Evolutionary conservation across 1,140 invertebrate species (phyloP).

Genomic region (Bombus haemorrhoidalis): DNA sequence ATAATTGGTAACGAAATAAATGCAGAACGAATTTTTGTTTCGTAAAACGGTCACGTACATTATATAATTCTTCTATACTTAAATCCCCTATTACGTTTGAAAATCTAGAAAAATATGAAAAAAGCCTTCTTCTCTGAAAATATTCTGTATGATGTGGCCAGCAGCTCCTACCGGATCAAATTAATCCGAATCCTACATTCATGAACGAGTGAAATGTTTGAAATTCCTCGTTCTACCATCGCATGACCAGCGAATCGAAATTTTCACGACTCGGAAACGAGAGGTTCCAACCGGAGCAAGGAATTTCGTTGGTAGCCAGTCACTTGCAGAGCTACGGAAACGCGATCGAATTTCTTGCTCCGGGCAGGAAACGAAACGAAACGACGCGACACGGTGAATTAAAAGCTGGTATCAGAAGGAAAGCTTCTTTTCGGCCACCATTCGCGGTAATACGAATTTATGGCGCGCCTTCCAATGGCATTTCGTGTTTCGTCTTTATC

Average conservation of each 20-base stretch:
- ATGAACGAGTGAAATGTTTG: background rate
- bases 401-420: background rate
- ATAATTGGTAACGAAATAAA: too few relatives aligned
- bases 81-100: too few relatives aligned
- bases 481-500: slow-evolving; percentile 7
- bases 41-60: too few relatives aligned
- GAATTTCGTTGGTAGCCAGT: background rate
- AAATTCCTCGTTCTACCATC: background rate
- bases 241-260: slow-evolving; percentile 13
- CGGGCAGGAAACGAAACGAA: background rate
- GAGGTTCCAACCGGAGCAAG: too few relatives aligned
- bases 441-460: slow-evolving; percentile 37
- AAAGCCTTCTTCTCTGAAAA: too few relatives aligned
- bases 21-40: too few relatives aligned
- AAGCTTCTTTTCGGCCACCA: slow-evolving; percentile 28
- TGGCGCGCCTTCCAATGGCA: background rate
- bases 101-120: too few relatives aligned
- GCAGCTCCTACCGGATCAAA: background rate
- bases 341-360: background rate
- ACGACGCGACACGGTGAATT: slow-evolving; percentile 14
- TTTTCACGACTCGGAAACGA: background rate
- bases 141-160: too few relatives aligned
- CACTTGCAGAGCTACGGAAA: slow-evolving; percentile 5
- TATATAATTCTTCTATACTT: too few relatives aligned
- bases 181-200: background rate